phyloP scores from a whole-genome alignment of 2,797 vertebrate species.

The Cyclopterus lumpus region DNA sequence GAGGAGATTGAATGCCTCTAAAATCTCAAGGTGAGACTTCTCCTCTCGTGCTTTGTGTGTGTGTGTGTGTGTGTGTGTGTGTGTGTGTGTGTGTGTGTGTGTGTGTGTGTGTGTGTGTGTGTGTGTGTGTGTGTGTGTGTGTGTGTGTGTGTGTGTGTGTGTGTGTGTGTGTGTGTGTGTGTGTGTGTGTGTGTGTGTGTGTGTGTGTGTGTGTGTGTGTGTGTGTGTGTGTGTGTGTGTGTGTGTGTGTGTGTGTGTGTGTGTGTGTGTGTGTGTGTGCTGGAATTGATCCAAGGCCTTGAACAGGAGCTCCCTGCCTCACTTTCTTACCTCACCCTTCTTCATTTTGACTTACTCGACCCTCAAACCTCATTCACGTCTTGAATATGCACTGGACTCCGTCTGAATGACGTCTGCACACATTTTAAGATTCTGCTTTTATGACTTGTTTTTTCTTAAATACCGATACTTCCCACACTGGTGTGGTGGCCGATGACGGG shows the following conservation, averaged over 20 bases:
- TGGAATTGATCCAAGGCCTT: conserved; percentile 55
- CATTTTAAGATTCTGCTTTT: background rate
- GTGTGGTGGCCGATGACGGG: conserved; percentile 2
- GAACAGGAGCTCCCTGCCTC: conserved; percentile 10
- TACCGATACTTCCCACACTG: background rate
- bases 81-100: conserved; percentile 28
- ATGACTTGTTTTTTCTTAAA: background rate
- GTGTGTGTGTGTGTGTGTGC: conserved; percentile 1
- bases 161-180: no score
- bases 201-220: conserved; percentile 42
- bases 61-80: conserved; percentile 21
- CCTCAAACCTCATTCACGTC: background rate
- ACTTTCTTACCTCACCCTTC: background rate
- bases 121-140: conserved; percentile 28
- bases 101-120: conserved; percentile 26
- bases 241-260: conserved; percentile 27
- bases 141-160: conserved; percentile 30
- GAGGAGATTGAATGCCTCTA: conserved; percentile 79
- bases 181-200: no score
- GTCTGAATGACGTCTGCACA: background rate
- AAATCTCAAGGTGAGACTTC: conserved; percentile 76
- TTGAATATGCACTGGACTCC: background rate
- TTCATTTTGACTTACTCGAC: background rate
- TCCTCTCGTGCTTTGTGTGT: conserved; percentile 35
- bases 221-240: conserved; percentile 29